Evolutionary conservation across 2,888 invertebrate genomes (phyloP).

Genomic region (Polydrusus pterygomalis): DNA sequence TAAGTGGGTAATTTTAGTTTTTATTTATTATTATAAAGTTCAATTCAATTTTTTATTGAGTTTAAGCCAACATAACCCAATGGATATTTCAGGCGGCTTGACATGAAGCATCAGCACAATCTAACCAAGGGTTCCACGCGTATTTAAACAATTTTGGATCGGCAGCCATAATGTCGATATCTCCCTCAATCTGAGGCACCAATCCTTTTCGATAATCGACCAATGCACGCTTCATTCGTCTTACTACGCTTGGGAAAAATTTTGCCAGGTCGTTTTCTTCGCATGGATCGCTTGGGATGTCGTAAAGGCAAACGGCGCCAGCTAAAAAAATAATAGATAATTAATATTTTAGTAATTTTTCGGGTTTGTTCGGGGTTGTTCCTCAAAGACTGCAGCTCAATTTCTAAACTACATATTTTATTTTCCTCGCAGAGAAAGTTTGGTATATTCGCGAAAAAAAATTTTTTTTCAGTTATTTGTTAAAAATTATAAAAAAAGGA

Average conservation of each 20-base stretch:
- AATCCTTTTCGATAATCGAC: conserved; percentile 73
- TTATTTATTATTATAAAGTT: no score
- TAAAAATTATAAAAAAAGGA: no score
- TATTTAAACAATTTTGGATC: conserved; percentile 83
- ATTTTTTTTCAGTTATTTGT: no score
- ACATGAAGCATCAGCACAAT: conserved; percentile 65
- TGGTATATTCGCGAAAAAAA: no score
- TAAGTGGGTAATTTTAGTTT: no score
- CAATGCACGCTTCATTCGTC: conserved; percentile 73
- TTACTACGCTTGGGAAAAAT: conserved; percentile 74
- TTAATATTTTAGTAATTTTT: no score
- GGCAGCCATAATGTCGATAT: conserved; percentile 75
- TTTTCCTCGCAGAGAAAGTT: no score
- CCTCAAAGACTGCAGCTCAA: no score
- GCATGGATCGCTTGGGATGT: conserved; percentile 86
- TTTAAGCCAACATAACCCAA: not conserved
- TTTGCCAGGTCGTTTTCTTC: conserved; percentile 82
- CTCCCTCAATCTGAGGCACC: conserved; percentile 74
- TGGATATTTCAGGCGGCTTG: not conserved
- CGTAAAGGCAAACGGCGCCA: conserved; percentile 81
- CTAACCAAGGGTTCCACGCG: conserved; percentile 82
- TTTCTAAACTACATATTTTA: no score
- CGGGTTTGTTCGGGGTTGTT: no score
- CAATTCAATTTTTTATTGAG: no score
- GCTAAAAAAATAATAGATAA: conserved; percentile 68